Evolutionary conservation across 1,140 invertebrate genomes (phyloP).

Genomic region (Sitobion miscanthi): DNA sequence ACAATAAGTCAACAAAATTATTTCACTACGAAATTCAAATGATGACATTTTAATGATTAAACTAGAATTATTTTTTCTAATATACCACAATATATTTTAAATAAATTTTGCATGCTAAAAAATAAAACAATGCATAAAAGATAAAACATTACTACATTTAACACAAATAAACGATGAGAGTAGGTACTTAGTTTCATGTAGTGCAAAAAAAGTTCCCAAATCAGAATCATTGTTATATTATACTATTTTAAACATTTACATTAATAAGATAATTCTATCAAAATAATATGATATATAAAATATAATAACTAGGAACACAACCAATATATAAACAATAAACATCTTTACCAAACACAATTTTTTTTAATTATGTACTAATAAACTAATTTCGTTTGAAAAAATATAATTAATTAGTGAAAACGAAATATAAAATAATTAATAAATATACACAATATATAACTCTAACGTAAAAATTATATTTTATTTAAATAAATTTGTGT

Average conservation of each 20-base stretch:
- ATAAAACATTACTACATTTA: not conserved
- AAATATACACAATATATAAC: not conserved
- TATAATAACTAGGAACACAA: not conserved
- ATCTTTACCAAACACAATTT: not conserved
- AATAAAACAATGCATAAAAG: not conserved
- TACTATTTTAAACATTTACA: not conserved
- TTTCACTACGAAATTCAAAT: not conserved
- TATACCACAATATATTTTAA: not conserved
- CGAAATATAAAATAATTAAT: not conserved
- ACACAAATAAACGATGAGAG: not conserved
- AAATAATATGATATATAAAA: not conserved
- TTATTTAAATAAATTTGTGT: not conserved
- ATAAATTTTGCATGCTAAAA: not conserved
- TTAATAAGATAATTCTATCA: not conserved
- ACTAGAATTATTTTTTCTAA: not conserved
- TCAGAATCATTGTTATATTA: not conserved
- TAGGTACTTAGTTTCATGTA: not conserved
- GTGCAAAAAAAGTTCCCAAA: not conserved
- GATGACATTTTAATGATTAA: not conserved
- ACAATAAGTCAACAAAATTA: constrained; percentile 9
- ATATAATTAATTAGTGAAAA: not conserved
- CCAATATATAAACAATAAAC: not conserved
- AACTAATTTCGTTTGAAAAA: not conserved
- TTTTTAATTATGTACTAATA: not conserved
- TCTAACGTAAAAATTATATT: not conserved